Base-by-base conservation (phyloP, 2,888 invertebrate species). In the Protonemura montana region DNA sequence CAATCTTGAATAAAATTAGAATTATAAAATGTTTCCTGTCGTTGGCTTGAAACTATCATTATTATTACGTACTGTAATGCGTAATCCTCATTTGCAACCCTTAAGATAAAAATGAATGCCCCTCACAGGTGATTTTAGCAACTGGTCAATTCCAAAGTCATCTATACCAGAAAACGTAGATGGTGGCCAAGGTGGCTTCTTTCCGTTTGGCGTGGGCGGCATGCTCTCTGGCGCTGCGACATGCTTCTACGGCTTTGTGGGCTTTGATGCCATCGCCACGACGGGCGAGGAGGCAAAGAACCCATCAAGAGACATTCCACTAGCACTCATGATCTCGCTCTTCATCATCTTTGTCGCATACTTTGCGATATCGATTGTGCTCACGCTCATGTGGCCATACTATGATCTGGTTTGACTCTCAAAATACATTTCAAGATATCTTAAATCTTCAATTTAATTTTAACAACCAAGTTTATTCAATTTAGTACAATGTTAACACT, bases 151-250 rank as follows among this genome's bases (percentile, higher is more conserved):
- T 28, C 90, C 94, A 0, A 89, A 92, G 0, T 92, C 93, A 41
- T 93, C 94, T 85, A 94, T 96, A 25, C 94, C 93, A 0, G 89
- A 90, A 0, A 91, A 91, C 0, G 90, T 90, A 16, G 88, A 90
- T 76, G 94, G 94, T 0, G 98, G 98, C 0, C 92, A 91, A 0
- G 99, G 98, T 0, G 99, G 99, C 0, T 99, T 98, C 91, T 93
- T 97, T 92, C 99, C 99, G 0, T 99, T 95, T 91, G 98, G 99
- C 0, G 90, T 98, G 76, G 94, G 95, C 0, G 98, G 97, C 0
- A 94, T 97, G 3, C 96, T 97, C 96, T 95, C 96, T 0, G 98
- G 97, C 0, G 96, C 97, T 0, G 97, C 97, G 13, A 59, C 29
- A 35, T 90, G 91, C 87, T 93, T 93, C 92, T 98, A 96, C 91